Evolutionary conservation across 2,797 vertebrate genomes (phyloP).

Genomic region (Chelon auratus): DNA sequence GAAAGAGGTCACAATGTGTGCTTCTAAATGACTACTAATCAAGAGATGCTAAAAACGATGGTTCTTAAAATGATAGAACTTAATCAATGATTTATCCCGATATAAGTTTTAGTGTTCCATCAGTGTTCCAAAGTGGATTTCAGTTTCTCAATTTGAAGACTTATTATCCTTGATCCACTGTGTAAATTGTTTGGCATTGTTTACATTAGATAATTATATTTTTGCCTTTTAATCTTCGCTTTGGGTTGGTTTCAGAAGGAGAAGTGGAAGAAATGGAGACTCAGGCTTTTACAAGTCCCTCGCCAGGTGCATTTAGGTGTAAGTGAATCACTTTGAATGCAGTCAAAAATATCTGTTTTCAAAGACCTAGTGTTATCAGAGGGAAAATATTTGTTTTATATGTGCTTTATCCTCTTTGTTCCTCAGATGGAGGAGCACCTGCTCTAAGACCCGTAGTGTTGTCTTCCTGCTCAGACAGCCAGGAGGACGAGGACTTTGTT

Average conservation of each 20-base stretch:
- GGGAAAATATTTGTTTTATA: neutral
- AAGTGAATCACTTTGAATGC: constrained; percentile 37
- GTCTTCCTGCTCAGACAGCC: constrained; percentile 62
- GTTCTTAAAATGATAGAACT: no score
- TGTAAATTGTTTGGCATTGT: neutral
- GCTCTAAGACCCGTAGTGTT: constrained; percentile 12
- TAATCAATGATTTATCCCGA: no score
- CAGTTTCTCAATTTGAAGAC: neutral
- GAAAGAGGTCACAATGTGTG: neutral
- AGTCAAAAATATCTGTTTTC: constrained; percentile 12
- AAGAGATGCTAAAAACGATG: no score
- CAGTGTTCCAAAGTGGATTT: neutral
- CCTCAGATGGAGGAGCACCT: constrained; percentile 38
- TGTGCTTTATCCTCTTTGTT: constrained; percentile 3
- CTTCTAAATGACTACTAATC: neutral
- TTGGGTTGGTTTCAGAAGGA: constrained; percentile 38
- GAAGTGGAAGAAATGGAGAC: constrained; percentile 77
- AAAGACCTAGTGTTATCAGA: neutral
- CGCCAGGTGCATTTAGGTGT: constrained; percentile 59
- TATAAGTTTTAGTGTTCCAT: no score
- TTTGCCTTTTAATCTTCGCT: neutral
- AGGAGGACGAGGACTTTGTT: constrained; percentile 73
- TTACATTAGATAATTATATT: neutral
- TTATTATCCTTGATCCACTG: neutral
- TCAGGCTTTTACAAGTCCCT: constrained; percentile 74